Evolutionary conservation across 2,797 vertebrate genomes (phyloP).

Genomic region (Sebastes minor): DNA sequence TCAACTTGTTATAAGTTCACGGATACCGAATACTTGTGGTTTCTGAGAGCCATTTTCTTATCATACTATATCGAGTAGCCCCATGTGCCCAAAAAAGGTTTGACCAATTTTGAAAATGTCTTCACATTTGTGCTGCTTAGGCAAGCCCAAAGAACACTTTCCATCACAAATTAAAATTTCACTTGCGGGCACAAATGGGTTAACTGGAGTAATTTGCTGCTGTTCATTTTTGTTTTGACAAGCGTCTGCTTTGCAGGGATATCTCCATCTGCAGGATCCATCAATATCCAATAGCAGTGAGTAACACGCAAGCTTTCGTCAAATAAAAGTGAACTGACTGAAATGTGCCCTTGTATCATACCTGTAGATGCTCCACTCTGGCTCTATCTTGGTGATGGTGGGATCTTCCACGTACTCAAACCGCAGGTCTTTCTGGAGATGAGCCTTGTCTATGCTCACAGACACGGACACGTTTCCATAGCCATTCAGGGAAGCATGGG

Average conservation of each 20-base stretch:
- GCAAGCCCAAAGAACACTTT: too few relatives aligned
- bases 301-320: not conserved
- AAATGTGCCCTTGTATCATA: constrained; percentile 50
- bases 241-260: not conserved
- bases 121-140: too few relatives aligned
- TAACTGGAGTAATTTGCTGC: not conserved
- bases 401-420: constrained; percentile 97
- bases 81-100: too few relatives aligned
- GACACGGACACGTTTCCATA: constrained; percentile 90
- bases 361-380: constrained; percentile 99
- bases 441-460: constrained; percentile 93
- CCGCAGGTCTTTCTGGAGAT: constrained; percentile 89
- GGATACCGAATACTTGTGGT: too few relatives aligned
- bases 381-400: constrained; percentile 92
- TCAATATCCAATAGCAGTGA: not conserved
- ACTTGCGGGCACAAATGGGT: too few relatives aligned
- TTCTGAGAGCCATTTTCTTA: too few relatives aligned
- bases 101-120: too few relatives aligned
- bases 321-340: too few relatives aligned
- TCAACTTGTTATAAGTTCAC: too few relatives aligned
- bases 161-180: too few relatives aligned
- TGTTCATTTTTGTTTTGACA: not conserved
- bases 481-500: constrained; percentile 88
- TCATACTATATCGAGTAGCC: too few relatives aligned
- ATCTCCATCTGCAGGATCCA: not conserved